These are phyloP conservation scores for Thaleichthys pacificus DNA, from an alignment of 2,797 vertebrate species.

Conservation along the genomic window DNA sequence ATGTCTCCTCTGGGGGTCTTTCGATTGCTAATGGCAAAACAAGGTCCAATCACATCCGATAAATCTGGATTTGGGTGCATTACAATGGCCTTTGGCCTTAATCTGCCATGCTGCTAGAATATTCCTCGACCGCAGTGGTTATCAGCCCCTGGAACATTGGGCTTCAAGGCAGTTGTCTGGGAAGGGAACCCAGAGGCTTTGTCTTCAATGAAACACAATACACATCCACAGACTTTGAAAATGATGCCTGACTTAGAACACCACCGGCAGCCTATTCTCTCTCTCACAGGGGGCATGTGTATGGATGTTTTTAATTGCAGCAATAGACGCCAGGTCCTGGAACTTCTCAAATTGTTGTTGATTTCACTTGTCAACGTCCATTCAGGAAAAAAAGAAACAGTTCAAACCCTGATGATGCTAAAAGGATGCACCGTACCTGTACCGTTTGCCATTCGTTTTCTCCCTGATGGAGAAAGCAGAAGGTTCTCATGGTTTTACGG, in stretches of 20 bases:
- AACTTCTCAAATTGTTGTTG: not conserved
- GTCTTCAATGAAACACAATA: not conserved
- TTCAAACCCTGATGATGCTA: not conserved
- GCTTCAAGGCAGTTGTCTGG: conserved; percentile 37
- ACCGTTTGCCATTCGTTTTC: conserved; percentile 2
- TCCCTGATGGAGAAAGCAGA: not conserved
- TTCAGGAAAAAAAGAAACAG: not conserved
- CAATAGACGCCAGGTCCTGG: not conserved
- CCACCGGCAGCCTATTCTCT: not conserved
- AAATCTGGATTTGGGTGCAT: conserved; percentile 51
- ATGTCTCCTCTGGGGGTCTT: conserved; percentile 63
- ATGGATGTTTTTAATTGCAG: not conserved
- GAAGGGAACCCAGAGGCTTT: conserved; percentile 24
- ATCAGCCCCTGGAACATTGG: conserved; percentile 57
- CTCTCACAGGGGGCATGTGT: not conserved
- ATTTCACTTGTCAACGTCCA: not conserved
- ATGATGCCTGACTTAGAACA: not conserved
- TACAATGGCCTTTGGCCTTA: conserved; percentile 62
- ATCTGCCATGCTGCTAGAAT: conserved; percentile 68
- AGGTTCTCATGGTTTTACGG: conserved; percentile 5
- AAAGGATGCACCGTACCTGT: not conserved
- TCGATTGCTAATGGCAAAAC: conserved; percentile 64
- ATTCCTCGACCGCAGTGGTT: conserved; percentile 61
- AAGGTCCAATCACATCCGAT: conserved; percentile 51
- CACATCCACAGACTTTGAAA: conserved; percentile 10